Percentiles rank a stretch among this genome's conserved stretches.
Evolutionary conservation across 2,888 invertebrate species (phyloP).

Genomic region (Pristionchus exspectatus): DNA sequence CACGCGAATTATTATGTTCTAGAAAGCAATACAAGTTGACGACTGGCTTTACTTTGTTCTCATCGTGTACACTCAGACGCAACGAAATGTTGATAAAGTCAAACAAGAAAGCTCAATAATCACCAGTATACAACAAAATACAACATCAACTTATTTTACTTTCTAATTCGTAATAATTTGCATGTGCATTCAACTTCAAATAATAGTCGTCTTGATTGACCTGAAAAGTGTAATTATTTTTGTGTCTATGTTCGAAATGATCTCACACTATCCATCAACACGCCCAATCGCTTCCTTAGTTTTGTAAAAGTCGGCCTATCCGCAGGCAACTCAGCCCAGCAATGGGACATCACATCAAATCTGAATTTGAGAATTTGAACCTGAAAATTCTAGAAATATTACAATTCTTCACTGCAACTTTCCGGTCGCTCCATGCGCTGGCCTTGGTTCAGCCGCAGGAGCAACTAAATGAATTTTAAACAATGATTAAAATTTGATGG

Average conservation of each 20-base stretch:
- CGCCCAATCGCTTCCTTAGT: neutral
- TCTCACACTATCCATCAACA: neutral
- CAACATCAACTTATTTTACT: neutral
- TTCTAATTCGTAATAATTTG: slow-evolving; percentile 12
- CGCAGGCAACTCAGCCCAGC: neutral
- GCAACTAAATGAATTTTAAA: neutral
- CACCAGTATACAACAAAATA: neutral
- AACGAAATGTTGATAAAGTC: neutral
- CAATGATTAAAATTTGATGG: too few relatives aligned
- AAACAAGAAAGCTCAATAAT: neutral
- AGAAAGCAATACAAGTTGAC: too few relatives aligned
- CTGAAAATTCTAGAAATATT: neutral
- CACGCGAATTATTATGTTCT: too few relatives aligned
- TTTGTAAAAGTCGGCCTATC: neutral
- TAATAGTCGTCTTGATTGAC: slow-evolving; percentile 2
- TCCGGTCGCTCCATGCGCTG: slow-evolving; percentile 33
- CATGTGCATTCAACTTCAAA: neutral
- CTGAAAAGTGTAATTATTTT: neutral
- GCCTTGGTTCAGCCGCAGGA: neutral
- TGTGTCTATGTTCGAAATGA: neutral
- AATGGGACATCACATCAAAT: slow-evolving; percentile 12
- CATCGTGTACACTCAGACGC: too few relatives aligned
- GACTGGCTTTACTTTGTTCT: too few relatives aligned
- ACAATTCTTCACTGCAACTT: neutral
- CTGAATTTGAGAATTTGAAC: too few relatives aligned